Base-by-base conservation (phyloP, 2,797 vertebrate species). In the Holocentrus rufus region DNA sequence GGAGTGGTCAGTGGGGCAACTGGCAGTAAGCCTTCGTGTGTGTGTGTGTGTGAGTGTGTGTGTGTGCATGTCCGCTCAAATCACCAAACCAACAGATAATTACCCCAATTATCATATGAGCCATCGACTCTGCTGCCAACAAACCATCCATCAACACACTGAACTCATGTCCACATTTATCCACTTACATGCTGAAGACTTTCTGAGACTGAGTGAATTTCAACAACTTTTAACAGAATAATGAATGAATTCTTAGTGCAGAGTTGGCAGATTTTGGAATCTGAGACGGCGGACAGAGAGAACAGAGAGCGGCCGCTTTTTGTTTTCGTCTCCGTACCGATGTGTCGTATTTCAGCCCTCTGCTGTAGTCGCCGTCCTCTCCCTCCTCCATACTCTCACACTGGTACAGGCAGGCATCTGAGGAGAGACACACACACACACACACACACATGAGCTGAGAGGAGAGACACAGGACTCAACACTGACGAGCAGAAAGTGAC, bases 371-470 rank as follows among this genome's bases (percentile, higher is more conserved):
- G 0, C 22, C 78, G 14, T 93, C 91, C 73, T 95, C 93, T 0
- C 92, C 93, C 81, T 94, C 94, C 89, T 94, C 94, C 93, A 94
- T 93, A 71, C 87, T 93, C 86, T 94, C 94, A 70, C 92, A 95
- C 85, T 92, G 92, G 75, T 91, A 94, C 79, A 95, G 90, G 68
- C 94, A 95, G 78, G 94, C 94, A 93, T 95, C 94, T 95, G 88
- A 15, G 23, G 53, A 44, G 17, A 72, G 7, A 69, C 10, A 65
- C 31, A 67, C 25, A 61, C 42, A 44, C 42, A 44, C 42, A 44
- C n/a, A 62, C 30, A 52, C 44, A 64, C 23, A 50, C 34, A 65
- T 4, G 8, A 8, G 31, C 31, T 34, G 31, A 5, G 31, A 34
- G 31, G 31, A 34, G 31, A 34, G 31, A 34, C 5, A 34, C 31